phyloP scores from a whole-genome alignment of 1,140 invertebrate genomes.

The Physella acuta region DNA sequence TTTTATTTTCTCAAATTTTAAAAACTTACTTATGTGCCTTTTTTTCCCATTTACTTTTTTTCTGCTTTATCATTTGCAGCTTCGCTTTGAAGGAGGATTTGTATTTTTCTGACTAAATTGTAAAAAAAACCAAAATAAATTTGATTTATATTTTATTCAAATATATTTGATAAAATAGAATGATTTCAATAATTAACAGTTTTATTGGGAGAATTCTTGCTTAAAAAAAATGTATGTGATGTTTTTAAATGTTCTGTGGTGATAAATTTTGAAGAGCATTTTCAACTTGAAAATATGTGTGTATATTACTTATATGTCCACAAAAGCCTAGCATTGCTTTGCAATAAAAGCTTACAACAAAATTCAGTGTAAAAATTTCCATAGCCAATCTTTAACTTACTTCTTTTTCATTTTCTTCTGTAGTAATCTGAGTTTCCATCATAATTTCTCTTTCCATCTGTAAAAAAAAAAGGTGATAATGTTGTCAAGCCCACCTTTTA shows the following conservation, averaged over 20 bases:
- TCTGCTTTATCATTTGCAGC: constrained; percentile 41
- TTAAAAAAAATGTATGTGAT: too few species aligned
- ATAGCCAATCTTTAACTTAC: too few species aligned
- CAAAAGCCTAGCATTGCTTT: too few species aligned
- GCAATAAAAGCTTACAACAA: too few species aligned
- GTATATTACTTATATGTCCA: too few species aligned
- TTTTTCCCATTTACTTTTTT: constrained; percentile 48
- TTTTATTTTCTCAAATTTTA: neutral
- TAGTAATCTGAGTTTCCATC: too few species aligned
- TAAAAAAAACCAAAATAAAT: constrained; percentile 16
- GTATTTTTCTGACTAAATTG: constrained; percentile 35
- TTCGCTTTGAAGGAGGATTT: constrained; percentile 32
- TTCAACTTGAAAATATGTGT: neutral
- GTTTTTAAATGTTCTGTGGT: neutral
- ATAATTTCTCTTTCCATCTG: too few species aligned
- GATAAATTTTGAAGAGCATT: neutral
- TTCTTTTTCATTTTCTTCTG: too few species aligned
- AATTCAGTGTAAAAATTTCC: too few species aligned
- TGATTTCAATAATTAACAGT: neutral
- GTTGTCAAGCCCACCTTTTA: too few species aligned
- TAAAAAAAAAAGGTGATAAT: too few species aligned
- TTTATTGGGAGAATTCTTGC: too few species aligned
- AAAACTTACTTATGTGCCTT: constrained; percentile 29
- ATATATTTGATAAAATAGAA: neutral
- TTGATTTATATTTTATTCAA: neutral